phyloP scores from a whole-genome alignment of 2,888 invertebrate species.

The Hemistola chrysoprasaria region DNA sequence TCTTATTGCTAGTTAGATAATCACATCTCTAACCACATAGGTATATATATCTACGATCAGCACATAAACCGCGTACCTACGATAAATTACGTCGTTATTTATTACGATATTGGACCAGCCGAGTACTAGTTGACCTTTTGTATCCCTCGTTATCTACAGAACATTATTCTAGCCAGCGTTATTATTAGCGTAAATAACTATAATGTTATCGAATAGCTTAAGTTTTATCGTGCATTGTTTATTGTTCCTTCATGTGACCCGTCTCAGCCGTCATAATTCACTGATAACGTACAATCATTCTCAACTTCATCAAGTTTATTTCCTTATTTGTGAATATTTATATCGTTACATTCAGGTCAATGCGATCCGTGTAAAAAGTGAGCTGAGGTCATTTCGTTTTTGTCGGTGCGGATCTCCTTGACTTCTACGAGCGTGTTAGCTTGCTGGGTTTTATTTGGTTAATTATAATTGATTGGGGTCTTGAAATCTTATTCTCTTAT shows the following conservation, averaged over 20 bases:
- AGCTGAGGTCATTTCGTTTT: constrained; percentile 22
- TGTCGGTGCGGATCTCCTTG: constrained; percentile 19
- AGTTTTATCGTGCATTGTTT: constrained; percentile 55
- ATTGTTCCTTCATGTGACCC: constrained; percentile 46
- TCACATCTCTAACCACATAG: constrained; percentile 31
- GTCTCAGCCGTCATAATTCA: constrained; percentile 39
- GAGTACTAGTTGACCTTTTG: constrained; percentile 48
- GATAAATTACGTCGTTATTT: constrained; percentile 39
- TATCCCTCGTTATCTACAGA: constrained; percentile 47
- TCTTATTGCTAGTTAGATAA: constrained; percentile 36
- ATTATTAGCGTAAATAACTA: constrained; percentile 50
- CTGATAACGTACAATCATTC: constrained; percentile 36
- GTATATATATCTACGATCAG: constrained; percentile 28
- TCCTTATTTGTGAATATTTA: constrained; percentile 21
- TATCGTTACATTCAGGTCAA: constrained; percentile 21
- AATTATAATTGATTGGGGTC: too few species aligned
- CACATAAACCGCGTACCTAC: constrained; percentile 22
- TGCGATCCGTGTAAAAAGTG: constrained; percentile 22
- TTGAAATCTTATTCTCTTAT: too few species aligned
- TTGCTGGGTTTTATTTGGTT: too few species aligned
- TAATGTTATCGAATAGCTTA: constrained; percentile 43
- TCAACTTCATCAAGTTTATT: constrained; percentile 25
- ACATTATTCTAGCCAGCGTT: constrained; percentile 44
- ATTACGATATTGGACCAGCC: constrained; percentile 38
- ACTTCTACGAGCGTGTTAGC: constrained; percentile 5